phyloP scores from a whole-genome alignment of 2,888 invertebrate species.

The Polia nebulosa region DNA sequence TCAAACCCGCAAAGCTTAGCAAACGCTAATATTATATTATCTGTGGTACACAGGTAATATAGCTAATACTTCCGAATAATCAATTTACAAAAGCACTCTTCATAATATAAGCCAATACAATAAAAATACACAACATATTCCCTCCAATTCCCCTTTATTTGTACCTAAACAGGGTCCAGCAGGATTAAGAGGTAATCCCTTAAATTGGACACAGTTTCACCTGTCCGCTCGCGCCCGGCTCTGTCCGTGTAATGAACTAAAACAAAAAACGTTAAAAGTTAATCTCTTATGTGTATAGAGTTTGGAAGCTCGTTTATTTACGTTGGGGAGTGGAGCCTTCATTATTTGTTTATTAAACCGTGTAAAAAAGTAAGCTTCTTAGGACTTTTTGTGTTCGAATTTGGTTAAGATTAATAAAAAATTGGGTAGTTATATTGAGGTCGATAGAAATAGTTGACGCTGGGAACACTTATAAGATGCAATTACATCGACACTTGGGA shows the following conservation, averaged over 20 bases:
- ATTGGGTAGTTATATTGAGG: too few relatives aligned
- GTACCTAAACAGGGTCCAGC: constrained; percentile 61
- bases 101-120: constrained; percentile 25
- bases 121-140: constrained; percentile 12
- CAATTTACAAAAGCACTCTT: neutral
- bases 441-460: too few relatives aligned
- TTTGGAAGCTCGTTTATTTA: constrained; percentile 45
- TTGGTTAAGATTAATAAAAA: neutral
- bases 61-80: too few relatives aligned
- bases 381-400: neutral
- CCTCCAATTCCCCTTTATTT: constrained; percentile 51
- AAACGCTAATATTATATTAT: too few relatives aligned
- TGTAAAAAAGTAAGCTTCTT: neutral
- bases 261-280: constrained; percentile 73
- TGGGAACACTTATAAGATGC: too few relatives aligned
- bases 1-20: too few relatives aligned
- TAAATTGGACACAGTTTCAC: constrained; percentile 81
- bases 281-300: constrained; percentile 64
- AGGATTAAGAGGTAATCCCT: constrained; percentile 73
- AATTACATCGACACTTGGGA: too few relatives aligned
- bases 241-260: constrained; percentile 75
- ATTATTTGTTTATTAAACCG: constrained; percentile 23
- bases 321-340: constrained; percentile 8
- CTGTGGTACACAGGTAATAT: too few relatives aligned
- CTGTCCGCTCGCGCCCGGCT: constrained; percentile 72